Evolutionary conservation across 1,140 invertebrate genomes (phyloP), one percentile per base, ranked within the genome.

Genomic region (Heliconius hermathena): DNA sequence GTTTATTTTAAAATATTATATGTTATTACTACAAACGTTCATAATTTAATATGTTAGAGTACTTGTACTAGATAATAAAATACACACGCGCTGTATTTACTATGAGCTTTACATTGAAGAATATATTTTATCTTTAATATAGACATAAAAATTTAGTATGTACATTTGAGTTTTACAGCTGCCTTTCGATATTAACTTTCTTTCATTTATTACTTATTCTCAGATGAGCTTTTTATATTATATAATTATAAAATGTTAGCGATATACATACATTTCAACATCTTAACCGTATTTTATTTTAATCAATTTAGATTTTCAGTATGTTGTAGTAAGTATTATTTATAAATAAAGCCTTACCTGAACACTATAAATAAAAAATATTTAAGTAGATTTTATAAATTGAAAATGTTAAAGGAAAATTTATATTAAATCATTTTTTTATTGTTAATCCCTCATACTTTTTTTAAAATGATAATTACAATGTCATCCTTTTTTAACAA

Each of bases 111-210:
- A 26, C 72, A 46, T 73, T 70, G 49, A 74, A 74, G 38, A 75
- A 76, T 29, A 77, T 77, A 71, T 75, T 77, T 77, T 77, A 78
- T 74, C 52, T 49, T 72, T 74, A 78, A 78, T 74, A 78, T 72
- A 74, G 57, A 74, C 77, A 74, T 79, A 79, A 79, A 78, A 52
- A 49, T 79, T 73, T 78, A 73, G 71, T 29, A 73, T 29, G 29
- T 74, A 38, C 77, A 70, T 74, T 79, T 54, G 52, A 79, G 46
- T 79, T 79, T 79, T 79, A 79, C 77, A 74, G 77, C 77, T 74
- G 54, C 60, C 57, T 74, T 74, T 60, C 72, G 54, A 79, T 79
- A 74, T 74, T 74, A 74, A 74, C 33, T 74, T 74, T 9, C 70
- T 71, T 66, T 74, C 49, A 52, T 74, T 73, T n/a, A 38, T 66